A percentile compares a stretch with the other conserved stretches of the same genome.
phyloP scores from a whole-genome alignment of 2,888 invertebrate species.

The Thymelicus acteon region DNA sequence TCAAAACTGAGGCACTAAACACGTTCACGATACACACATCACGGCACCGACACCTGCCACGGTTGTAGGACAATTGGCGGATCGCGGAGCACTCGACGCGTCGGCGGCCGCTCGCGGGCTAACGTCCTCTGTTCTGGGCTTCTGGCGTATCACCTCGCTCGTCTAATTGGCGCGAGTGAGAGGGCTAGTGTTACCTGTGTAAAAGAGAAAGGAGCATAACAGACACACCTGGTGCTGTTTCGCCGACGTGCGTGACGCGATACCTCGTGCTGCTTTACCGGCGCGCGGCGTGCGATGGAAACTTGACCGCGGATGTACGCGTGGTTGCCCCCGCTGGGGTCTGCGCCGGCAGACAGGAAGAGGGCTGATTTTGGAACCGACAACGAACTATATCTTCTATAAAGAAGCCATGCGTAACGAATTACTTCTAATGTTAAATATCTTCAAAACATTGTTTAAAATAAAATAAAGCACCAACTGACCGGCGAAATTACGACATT shows the following conservation, averaged over 20 bases:
- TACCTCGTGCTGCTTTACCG: slow-evolving; percentile 53
- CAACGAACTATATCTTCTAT: slow-evolving; percentile 25
- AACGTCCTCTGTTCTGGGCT: slow-evolving; percentile 72
- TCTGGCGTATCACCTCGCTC: slow-evolving; percentile 44
- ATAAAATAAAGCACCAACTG: no score
- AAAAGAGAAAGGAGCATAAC: slow-evolving; percentile 66
- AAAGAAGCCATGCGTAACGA: slow-evolving; percentile 45
- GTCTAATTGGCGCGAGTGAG: slow-evolving; percentile 67
- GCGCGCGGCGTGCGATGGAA: slow-evolving; percentile 56
- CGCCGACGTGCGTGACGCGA: slow-evolving; percentile 50
- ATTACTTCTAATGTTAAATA: slow-evolving; percentile 22
- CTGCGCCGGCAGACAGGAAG: slow-evolving; percentile 56
- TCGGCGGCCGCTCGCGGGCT: slow-evolving; percentile 71
- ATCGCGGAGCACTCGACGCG: slow-evolving; percentile 55
- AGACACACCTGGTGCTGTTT: slow-evolving; percentile 64
- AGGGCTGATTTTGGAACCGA: slow-evolving; percentile 46
- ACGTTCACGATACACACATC: slow-evolving; percentile 70
- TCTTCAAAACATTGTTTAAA: not conserved
- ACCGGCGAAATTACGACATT: no score
- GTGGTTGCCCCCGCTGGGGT: slow-evolving; percentile 63
- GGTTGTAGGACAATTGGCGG: slow-evolving; percentile 50
- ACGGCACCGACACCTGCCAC: slow-evolving; percentile 69
- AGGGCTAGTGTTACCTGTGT: slow-evolving; percentile 58
- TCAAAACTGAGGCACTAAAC: slow-evolving; percentile 55
- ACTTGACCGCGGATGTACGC: slow-evolving; percentile 75